phyloP scores from a whole-genome alignment of 53 echinoderm and acorn worm genomes.

The Holothuria leucospilota region DNA sequence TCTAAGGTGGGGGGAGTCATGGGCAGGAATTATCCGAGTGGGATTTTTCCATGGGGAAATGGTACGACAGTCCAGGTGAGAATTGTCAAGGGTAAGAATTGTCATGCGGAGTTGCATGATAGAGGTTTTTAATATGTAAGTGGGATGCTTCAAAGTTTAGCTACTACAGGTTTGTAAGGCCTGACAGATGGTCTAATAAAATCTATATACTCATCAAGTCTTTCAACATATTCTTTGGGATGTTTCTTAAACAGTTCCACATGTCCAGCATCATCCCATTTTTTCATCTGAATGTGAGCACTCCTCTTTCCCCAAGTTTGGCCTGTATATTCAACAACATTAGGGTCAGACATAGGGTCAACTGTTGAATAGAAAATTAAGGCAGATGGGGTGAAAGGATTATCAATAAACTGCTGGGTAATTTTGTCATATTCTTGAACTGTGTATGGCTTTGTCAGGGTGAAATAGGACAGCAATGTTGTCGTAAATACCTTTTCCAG shows the following conservation, averaged over 20 bases:
- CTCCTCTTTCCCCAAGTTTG: conserved; percentile 26
- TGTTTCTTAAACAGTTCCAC: conserved; percentile 15
- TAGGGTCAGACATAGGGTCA: conserved; percentile 67
- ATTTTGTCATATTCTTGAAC: conserved; percentile 53
- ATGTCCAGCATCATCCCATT: conserved; percentile 6
- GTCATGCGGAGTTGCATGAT: no score
- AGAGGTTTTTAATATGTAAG: no score
- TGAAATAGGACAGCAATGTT: conserved; percentile 59
- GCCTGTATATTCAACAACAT: conserved; percentile 54
- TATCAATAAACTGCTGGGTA: conserved; percentile 62
- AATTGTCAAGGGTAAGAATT: no score
- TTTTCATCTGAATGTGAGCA: not conserved
- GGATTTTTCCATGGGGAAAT: no score
- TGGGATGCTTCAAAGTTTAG: no score
- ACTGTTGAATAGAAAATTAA: conserved; percentile 61
- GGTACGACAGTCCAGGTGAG: no score
- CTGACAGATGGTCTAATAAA: not conserved
- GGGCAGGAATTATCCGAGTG: no score
- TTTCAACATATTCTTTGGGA: conserved; percentile 13
- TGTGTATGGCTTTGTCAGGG: conserved; percentile 65
- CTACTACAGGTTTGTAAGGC: no score
- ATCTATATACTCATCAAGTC: conserved; percentile 21
- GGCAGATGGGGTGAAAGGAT: conserved; percentile 64
- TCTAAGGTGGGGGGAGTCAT: no score
- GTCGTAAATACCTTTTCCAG: conserved; percentile 42